A percentile compares a stretch with the other conserved stretches of the same genome.
phyloP scores from a whole-genome alignment of 2,113 vertebrate species.

The Phalacrocorax pelagicus region DNA sequence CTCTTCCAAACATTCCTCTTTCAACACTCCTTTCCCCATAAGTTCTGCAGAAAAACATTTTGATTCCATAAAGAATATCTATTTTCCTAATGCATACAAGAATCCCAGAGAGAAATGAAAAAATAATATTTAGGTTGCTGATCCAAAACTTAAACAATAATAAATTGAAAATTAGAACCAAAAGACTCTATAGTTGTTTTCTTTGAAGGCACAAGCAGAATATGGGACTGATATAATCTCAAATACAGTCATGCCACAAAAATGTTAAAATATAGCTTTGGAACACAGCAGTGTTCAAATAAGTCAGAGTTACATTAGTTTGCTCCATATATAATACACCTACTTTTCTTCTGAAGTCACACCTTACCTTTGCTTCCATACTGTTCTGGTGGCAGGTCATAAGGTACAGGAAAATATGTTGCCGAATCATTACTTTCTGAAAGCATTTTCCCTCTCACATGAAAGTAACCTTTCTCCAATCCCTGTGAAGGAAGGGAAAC shows the following conservation, averaged over 20 bases:
- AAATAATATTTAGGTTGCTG: neutral
- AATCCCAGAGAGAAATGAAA: neutral
- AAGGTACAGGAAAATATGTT: slow-evolving; percentile 87
- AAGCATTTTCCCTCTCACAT: slow-evolving; percentile 77
- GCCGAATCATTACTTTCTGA: slow-evolving; percentile 60
- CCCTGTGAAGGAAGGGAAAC: slow-evolving; percentile 48
- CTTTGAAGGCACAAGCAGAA: neutral
- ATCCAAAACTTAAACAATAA: neutral
- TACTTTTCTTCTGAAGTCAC: neutral
- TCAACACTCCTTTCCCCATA: neutral
- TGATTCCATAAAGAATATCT: neutral
- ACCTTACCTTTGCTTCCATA: slow-evolving; percentile 88
- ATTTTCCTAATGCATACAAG: neutral
- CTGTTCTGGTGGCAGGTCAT: slow-evolving; percentile 88
- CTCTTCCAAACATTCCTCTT: neutral
- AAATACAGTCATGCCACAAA: neutral
- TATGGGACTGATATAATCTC: fast-evolving
- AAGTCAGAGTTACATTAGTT: neutral
- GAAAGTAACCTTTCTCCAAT: slow-evolving; percentile 73
- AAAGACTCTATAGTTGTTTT: neutral
- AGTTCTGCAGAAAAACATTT: neutral
- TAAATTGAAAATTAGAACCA: neutral
- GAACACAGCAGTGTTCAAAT: neutral
- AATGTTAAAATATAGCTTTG: neutral
- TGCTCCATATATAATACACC: neutral